These are phyloP conservation scores for Plotosus lineatus DNA, from an alignment of 2,113 vertebrate species.

Conservation along the genomic window DNA sequence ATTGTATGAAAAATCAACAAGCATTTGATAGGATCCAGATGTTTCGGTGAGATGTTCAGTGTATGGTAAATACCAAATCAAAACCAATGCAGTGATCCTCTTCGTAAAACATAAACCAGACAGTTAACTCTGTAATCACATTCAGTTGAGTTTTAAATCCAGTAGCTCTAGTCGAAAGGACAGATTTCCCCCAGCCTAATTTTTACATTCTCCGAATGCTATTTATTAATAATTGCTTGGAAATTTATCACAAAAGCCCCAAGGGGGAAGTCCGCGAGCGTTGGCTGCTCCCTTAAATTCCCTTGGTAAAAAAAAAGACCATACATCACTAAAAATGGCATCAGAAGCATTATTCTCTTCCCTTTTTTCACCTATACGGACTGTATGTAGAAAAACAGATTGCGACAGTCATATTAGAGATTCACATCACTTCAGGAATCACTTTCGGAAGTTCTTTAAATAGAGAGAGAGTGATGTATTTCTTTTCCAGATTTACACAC, in stretches of 20 bases:
- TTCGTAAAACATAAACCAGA: conserved; percentile 49
- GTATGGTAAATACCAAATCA: conserved; percentile 61
- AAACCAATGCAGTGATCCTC: conserved; percentile 46
- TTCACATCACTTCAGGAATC: not conserved
- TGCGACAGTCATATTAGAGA: conserved; percentile 3
- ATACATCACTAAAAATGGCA: conserved; percentile 46
- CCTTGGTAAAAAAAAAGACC: conserved; percentile 50
- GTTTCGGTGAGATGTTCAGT: conserved; percentile 47
- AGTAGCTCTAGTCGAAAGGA: conserved; percentile 52
- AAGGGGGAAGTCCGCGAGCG: conserved; percentile 45
- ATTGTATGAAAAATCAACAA: conserved; percentile 68
- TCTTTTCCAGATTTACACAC: not conserved
- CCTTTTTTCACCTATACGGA: conserved; percentile 15
- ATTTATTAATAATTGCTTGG: conserved; percentile 52
- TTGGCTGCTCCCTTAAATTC: conserved; percentile 44
- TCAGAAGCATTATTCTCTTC: conserved; percentile 40
- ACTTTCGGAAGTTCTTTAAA: not conserved
- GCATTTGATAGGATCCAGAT: conserved; percentile 66
- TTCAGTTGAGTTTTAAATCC: conserved; percentile 49
- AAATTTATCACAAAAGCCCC: conserved; percentile 47
- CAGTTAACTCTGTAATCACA: conserved; percentile 32
- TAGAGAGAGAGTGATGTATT: not conserved
- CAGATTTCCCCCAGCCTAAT: conserved; percentile 57
- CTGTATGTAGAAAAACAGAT: conserved; percentile 28
- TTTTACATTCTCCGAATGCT: conserved; percentile 48